Conservation (phyloP, 2,113 vertebrate genomes). For the Pseudorectes ferrugineus region DNA sequence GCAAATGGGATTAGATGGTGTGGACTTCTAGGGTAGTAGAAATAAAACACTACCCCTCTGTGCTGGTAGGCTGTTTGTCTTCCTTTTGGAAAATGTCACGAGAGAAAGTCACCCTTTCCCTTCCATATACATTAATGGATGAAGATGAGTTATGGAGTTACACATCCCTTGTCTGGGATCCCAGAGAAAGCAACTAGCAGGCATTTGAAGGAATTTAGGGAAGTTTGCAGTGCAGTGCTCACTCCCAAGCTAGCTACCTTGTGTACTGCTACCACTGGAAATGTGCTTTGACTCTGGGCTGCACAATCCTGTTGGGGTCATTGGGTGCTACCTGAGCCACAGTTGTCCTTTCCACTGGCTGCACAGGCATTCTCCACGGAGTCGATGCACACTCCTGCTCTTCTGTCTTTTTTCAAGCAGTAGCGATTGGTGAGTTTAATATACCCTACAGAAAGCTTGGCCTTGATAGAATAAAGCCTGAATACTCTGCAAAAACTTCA, state of each 20-base stretch:
- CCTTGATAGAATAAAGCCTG: not conserved
- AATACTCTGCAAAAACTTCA: not conserved
- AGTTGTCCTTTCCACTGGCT: not conserved
- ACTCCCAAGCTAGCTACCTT: not conserved
- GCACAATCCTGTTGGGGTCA: not conserved
- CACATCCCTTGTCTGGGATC: not conserved
- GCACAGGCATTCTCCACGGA: accelerated
- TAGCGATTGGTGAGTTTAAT: not conserved
- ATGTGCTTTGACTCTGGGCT: accelerated
- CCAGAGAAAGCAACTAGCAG: not conserved
- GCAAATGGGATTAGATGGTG: not conserved
- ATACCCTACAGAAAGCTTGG: not conserved
- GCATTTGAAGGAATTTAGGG: not conserved
- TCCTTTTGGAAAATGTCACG: not conserved
- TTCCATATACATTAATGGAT: not conserved
- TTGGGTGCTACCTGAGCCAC: not conserved
- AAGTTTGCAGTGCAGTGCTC: not conserved
- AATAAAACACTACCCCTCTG: not conserved
- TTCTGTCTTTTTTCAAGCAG: not conserved
- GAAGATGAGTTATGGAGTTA: not conserved
- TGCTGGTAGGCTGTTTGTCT: not conserved
- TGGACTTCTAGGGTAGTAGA: not conserved
- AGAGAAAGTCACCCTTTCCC: not conserved
- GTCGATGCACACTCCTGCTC: accelerated
- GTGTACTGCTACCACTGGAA: not conserved